These are phyloP conservation scores for Turritopsis dohrnii DNA, from an alignment of 30 jellyfish, hydroid and myxozoan species.

Conservation along the genomic window DNA sequence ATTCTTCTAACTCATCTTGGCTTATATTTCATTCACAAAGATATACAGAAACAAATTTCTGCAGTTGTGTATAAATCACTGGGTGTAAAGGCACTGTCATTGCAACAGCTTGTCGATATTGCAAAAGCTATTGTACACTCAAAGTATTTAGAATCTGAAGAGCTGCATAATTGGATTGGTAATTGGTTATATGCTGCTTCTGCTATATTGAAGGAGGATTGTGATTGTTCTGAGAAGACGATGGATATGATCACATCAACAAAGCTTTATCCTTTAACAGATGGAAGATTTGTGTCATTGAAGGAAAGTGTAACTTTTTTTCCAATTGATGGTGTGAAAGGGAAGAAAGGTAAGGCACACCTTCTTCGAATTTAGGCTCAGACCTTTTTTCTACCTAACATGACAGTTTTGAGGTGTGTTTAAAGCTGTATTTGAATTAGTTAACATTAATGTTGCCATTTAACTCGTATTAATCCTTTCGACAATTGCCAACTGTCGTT, in stretches of 20 bases:
- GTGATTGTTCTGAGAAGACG: conserved; percentile 49
- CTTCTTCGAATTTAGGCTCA: too few relatives aligned
- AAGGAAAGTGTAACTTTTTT: conserved; percentile 42
- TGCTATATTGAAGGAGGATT: conserved; percentile 33
- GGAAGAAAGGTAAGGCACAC: not conserved
- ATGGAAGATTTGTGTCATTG: conserved; percentile 32
- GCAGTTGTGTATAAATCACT: not conserved
- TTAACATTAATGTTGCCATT: too few relatives aligned
- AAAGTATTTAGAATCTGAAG: not conserved
- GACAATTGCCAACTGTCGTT: too few relatives aligned
- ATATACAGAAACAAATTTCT: not conserved
- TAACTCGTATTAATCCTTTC: too few relatives aligned
- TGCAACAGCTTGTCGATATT: conserved; percentile 16
- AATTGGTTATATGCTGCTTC: conserved; percentile 57
- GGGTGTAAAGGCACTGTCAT: conserved; percentile 11
- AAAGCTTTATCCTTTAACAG: conserved; percentile 43
- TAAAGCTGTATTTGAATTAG: too few relatives aligned
- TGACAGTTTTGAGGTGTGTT: too few relatives aligned
- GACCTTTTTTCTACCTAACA: not conserved
- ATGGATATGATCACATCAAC: conserved; percentile 25
- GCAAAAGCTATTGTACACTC: not conserved
- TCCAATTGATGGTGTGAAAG: conserved; percentile 21
- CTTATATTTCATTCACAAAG: conserved; percentile 1
- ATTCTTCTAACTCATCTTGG: conserved; percentile 1
- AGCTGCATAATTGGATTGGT: conserved; percentile 57